Base-by-base conservation (phyloP, 2,797 vertebrate genomes). In the Rhinichthys osculus region DNA sequence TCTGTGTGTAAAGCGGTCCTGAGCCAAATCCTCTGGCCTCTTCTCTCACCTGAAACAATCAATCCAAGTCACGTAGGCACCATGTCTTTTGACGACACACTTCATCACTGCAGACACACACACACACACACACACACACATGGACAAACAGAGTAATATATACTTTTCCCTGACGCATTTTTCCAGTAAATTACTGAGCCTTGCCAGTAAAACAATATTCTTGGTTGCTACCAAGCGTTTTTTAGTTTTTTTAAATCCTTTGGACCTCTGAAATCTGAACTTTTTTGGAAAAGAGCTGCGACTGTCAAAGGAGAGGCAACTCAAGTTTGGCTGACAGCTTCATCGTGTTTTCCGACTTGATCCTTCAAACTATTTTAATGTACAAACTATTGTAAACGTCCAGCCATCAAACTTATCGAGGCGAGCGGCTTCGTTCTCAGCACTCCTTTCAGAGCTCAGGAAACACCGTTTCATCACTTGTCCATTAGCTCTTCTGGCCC, bases 121-220 rank as follows among this genome's bases (percentile, higher is more conserved):
- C 74, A 79, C 27, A 27, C 27, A 79, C 27, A 27, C 27, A 27
- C 27, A 27, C 50, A 16, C 16, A 57, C 33, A 54, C 47, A 67
- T 0, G 10, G 42, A 40, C 71, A 82, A 64, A 74, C 67, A 21
- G 59, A 82, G 80, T 10, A 54, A 83, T 74, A 64, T 83, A 83
- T 74, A 73, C 50, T 72, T 82, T 82, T 73, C 81, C 81, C 69
- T 82, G 83, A 85, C 81, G 71, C 86, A 80, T 64, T 83, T 71
- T 87, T 89, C 88, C 88, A 89, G 86, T 87, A 87, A 89, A 81
- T 71, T 78, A 76, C 59, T 57, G 70, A 42, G 78, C 82, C 66
- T 83, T 85, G 85, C 85, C 88, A 89, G 81, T 83, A 85, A 85
- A 81, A 84, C 78, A 81, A 82, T 88, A 85, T 88, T 83, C 83